These are phyloP conservation scores for Leptinotarsa haldemani DNA, from an alignment of 2,888 invertebrate species.

Conservation along the genomic window DNA sequence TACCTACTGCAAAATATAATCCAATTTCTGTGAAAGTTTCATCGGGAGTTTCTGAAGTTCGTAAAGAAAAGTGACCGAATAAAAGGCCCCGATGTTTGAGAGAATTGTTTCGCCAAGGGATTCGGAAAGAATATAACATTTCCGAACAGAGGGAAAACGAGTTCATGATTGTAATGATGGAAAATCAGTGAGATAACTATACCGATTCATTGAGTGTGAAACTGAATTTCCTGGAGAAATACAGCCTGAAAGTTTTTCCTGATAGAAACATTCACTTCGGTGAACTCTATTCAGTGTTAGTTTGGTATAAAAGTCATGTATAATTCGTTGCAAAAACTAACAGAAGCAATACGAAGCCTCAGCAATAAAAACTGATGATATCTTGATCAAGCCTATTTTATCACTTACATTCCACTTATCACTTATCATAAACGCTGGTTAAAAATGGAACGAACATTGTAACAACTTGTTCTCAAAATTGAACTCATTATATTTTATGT, in stretches of 20 bases:
- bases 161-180: not conserved
- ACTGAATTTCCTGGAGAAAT: not conserved
- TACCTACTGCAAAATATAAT: slow-evolving; percentile 43
- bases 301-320: too few relatives aligned
- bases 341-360: too few relatives aligned
- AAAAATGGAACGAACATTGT: too few relatives aligned
- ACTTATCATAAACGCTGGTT: too few relatives aligned
- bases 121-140: slow-evolving; percentile 10
- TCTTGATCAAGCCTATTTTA: too few relatives aligned
- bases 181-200: not conserved
- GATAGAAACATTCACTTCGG: too few relatives aligned
- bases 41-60: slow-evolving; percentile 35
- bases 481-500: too few relatives aligned
- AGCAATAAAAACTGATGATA: too few relatives aligned
- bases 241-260: not conserved
- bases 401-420: too few relatives aligned
- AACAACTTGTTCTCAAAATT: too few relatives aligned
- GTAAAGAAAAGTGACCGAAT: slow-evolving; percentile 35
- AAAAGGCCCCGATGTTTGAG: slow-evolving; percentile 15
- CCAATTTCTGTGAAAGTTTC: slow-evolving; percentile 43
- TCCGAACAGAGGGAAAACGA: slow-evolving; percentile 5
- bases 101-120: slow-evolving; percentile 13
- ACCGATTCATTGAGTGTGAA: not conserved
- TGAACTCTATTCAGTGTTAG: too few relatives aligned
- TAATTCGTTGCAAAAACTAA: too few relatives aligned